Percentiles rank a stretch among this genome's conserved stretches.
phyloP scores from a whole-genome alignment of 2,113 vertebrate species.

The Xerus inauris region DNA sequence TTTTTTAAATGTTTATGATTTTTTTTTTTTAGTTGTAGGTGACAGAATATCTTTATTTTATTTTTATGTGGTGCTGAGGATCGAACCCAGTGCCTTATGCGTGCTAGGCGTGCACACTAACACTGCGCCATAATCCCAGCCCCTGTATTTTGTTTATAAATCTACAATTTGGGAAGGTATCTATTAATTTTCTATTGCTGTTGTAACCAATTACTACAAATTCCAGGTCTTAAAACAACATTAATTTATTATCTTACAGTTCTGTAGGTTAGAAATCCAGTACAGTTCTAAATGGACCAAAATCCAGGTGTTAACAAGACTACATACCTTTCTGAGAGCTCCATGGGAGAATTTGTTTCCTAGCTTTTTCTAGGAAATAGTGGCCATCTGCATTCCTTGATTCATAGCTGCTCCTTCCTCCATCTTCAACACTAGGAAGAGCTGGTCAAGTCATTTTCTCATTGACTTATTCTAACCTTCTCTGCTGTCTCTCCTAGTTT shows the following conservation, averaged over 20 bases:
- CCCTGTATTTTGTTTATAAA: constrained; percentile 27
- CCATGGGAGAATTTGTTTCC: not conserved
- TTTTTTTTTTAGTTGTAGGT: no score
- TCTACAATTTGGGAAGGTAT: not conserved
- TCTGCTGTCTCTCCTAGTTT: not conserved
- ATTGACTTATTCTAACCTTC: not conserved
- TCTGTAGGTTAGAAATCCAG: not conserved
- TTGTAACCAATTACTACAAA: not conserved
- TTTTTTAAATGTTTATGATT: no score
- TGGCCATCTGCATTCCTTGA: not conserved
- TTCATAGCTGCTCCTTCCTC: not conserved
- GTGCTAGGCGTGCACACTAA: no score
- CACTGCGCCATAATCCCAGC: no score
- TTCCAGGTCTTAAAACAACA: not conserved
- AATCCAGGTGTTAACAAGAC: not conserved
- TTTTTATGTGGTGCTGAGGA: no score
- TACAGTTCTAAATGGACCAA: not conserved
- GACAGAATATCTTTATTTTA: no score
- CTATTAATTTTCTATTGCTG: not conserved
- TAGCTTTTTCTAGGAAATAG: not conserved
- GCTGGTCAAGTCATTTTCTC: not conserved
- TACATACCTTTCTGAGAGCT: not conserved
- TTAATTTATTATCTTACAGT: not conserved
- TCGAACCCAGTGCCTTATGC: no score
- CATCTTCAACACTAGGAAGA: not conserved